Evolutionary conservation across 2,113 vertebrate species (phyloP), one percentile per base, ranked within the genome.

Genomic region (Pangasianodon gigas): DNA sequence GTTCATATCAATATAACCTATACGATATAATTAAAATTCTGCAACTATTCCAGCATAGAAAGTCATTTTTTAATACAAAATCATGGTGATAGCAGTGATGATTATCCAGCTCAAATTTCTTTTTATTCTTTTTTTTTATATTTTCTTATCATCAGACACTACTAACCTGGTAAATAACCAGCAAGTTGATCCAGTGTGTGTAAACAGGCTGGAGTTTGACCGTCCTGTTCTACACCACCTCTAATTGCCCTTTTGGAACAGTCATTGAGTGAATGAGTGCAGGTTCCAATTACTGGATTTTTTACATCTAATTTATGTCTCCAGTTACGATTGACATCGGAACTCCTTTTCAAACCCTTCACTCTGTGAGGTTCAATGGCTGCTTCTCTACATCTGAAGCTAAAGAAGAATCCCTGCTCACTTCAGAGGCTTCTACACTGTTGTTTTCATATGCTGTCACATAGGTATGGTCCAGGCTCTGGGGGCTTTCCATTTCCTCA

Each of bases 371-470:
- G 51, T 10, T 37, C 60, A 87, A 1, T 26, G 75, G 5, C 44
- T 51, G 75, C 75, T 60, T 60, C 44, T 88, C 29, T 65, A 81
- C 14, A 48, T n/a, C 54, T 6, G 62, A 69, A 24, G 84, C 84
- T 52, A 46, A 46, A 48, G 58, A 80, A 19, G 44, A 51, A 65
- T 52, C 74, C 7, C 8, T 24, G 19, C 44, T 69, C 77, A 82
- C 44, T 32, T 88, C 74, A 51, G 56, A 87, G 48, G 86, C 8
- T 62, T 87, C 87, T 51, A 88, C n/a, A 37, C 58, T 62, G 77
- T 51, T 37, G 5, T 7, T 52, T 65, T 65, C 75, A 13, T 81
- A 29, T 24, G 74, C 75, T 0, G 74, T 88, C 19, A 54, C 4
- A 13, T 80, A 87, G 26, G 75, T 67, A 26, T 51, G 56, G 46